Conservation (phyloP, 2,888 invertebrate species). For the Cheilosia vernalis region DNA sequence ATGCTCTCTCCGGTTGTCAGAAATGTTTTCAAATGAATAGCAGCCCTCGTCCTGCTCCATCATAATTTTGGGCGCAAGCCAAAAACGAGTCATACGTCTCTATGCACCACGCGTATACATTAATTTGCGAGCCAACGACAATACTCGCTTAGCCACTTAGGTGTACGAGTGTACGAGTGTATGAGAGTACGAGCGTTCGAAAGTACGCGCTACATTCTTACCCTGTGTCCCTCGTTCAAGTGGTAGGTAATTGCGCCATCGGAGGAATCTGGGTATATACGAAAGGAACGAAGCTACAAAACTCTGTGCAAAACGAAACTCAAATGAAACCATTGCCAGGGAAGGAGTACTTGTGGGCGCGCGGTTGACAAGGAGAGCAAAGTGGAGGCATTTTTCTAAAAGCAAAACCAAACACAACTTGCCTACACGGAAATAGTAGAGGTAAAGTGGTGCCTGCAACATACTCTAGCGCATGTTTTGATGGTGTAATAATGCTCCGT, state of each 20-base stretch:
- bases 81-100: constrained; percentile 26
- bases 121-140: constrained; percentile 58
- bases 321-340: constrained; percentile 27
- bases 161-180: neutral
- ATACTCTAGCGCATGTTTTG: constrained; percentile 47
- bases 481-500: constrained; percentile 60
- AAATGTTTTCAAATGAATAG: constrained; percentile 36
- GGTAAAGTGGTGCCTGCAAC: constrained; percentile 55
- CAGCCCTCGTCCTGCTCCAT: constrained; percentile 29
- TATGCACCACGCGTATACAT: constrained; percentile 52
- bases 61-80: constrained; percentile 65
- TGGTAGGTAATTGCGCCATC: constrained; percentile 63
- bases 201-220: constrained; percentile 8
- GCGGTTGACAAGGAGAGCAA: constrained; percentile 57
- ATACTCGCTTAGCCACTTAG: constrained; percentile 56
- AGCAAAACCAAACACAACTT: constrained; percentile 2
- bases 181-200: neutral
- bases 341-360: constrained; percentile 29
- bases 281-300: constrained; percentile 32
- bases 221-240: constrained; percentile 42
- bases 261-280: constrained; percentile 30
- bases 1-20: constrained; percentile 39
- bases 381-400: constrained; percentile 35
- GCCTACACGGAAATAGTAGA: constrained; percentile 69
- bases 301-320: constrained; percentile 46